Base-by-base conservation (phyloP, 23 tunicate genomes). In the Styela plicata region DNA sequence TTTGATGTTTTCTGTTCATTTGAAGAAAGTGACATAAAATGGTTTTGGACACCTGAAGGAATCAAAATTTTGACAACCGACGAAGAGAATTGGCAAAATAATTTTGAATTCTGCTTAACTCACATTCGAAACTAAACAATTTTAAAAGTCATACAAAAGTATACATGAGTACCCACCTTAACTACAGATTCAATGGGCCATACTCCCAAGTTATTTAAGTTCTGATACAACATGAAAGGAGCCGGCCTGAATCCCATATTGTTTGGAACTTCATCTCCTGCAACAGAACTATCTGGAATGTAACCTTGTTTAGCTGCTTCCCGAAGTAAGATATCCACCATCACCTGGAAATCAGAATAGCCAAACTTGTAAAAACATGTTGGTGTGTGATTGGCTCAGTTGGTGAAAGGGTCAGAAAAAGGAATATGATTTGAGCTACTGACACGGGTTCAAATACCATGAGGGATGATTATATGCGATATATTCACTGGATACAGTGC, bases 201-300 rank as follows among this genome's bases (percentile, higher is more conserved):
- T 36, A 74, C 80, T 33, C 86, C 86, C 32, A 83, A 10, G 64
- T 83, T 74, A 3, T n/a, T 74, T 24, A 83, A 34, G 37, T 74
- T 73, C 36, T 83, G 69, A 37, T 83, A 83, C 27, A 83, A 69
- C 86, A 83, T 83, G 34, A 83, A 83, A 2, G 86, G 86, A 3
- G 86, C 86, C 3, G 86, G 86, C 35, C 86, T 44, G 80, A 74
- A 83, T 2, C 86, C 86, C 80, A 83, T 73, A 69, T 83, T 83
- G 69, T 83, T 83, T 3, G 33, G 70, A 2, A 83, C 80, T 53
- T 73, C 80, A 34, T 83, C 86, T 5, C 86, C 86, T 2, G 82
- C 80, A 18, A 83, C 82, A 26, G 86, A 44, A 31, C 86, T 73
- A 33, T 83, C 86, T 2, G 80, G 86, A 31, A 61, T 26, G 31